Percentiles rank a stretch among this genome's conserved stretches.
These are phyloP conservation scores for Columba guinea DNA, from an alignment of 2,797 vertebrate species.

Conservation along the genomic window DNA sequence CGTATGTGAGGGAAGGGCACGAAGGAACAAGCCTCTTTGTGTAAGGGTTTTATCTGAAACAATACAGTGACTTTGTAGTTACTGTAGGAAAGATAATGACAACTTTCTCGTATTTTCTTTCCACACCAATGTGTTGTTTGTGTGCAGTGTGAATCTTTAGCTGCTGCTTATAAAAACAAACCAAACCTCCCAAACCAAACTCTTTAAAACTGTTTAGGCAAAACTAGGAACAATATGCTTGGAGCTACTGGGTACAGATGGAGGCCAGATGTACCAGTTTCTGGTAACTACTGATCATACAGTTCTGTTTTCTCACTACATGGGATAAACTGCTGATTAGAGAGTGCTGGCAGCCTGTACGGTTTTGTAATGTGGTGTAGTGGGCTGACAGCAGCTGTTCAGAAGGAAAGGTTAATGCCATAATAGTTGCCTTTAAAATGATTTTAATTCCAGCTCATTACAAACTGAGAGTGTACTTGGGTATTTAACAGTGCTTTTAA, in stretches of 20 bases:
- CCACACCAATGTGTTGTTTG: not conserved
- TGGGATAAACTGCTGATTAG: not conserved
- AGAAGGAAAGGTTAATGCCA: not conserved
- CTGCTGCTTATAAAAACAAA: not conserved
- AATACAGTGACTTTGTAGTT: not conserved
- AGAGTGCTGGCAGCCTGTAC: not conserved
- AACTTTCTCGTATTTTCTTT: not conserved
- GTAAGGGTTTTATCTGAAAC: not conserved
- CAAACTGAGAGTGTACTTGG: not conserved
- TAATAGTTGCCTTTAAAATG: not conserved
- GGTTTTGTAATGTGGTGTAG: not conserved
- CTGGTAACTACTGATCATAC: not conserved
- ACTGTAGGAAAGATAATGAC: not conserved
- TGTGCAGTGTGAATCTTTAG: not conserved
- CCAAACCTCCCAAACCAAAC: not conserved
- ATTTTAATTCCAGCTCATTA: not conserved
- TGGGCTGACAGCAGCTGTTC: not conserved
- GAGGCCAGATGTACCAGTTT: not conserved
- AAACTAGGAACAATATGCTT: not conserved
- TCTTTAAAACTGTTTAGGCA: not conserved
- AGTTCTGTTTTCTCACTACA: not conserved
- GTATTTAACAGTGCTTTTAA: not conserved
- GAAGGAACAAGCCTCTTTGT: not conserved
- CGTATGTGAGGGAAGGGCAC: fast-evolving
- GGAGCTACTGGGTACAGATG: not conserved